A percentile compares a stretch with the other conserved stretches of the same genome.
Conservation (phyloP, 1,140 invertebrate species). For the Choristoneura fumiferana region DNA sequence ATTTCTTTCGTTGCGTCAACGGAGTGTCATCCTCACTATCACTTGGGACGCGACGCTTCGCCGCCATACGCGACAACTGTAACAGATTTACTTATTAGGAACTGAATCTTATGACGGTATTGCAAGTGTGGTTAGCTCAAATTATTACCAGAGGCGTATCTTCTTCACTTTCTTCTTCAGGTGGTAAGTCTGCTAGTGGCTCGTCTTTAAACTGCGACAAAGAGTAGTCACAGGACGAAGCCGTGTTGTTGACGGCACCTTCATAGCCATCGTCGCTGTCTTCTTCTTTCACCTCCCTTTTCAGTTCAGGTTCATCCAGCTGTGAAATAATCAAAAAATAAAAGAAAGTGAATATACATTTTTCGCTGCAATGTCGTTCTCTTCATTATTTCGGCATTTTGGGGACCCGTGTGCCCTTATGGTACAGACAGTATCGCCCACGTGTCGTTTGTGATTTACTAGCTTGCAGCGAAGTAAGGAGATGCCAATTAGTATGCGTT, state of each 20-base stretch:
- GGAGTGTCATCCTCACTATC: conserved; percentile 74
- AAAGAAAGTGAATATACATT: too few species aligned
- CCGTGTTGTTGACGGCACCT: conserved; percentile 64
- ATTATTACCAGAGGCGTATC: conserved; percentile 81
- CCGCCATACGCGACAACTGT: conserved; percentile 82
- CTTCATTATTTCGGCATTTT: too few species aligned
- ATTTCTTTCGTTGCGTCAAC: conserved; percentile 79
- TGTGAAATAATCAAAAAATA: conserved; percentile 18
- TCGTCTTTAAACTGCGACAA: conserved; percentile 81
- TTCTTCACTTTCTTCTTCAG: conserved; percentile 83
- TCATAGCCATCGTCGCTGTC: conserved; percentile 63
- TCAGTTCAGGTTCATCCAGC: conserved; percentile 40
- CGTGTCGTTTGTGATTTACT: too few species aligned
- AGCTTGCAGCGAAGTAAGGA: too few species aligned
- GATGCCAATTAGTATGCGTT: too few species aligned
- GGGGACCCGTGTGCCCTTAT: too few species aligned
- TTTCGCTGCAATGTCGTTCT: too few species aligned
- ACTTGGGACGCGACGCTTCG: conserved; percentile 79
- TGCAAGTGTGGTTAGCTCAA: conserved; percentile 4
- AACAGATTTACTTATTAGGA: conserved; percentile 17
- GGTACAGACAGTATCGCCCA: too few species aligned
- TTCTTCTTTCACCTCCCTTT: conserved; percentile 50
- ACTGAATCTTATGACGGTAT: background rate
- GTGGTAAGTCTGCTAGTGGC: conserved; percentile 60
- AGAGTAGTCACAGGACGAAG: conserved; percentile 83